Evolutionary conservation across 2,797 vertebrate genomes (phyloP), one percentile per base, ranked within the genome.

Genomic region (Pantherophis alleghaniensis): DNA sequence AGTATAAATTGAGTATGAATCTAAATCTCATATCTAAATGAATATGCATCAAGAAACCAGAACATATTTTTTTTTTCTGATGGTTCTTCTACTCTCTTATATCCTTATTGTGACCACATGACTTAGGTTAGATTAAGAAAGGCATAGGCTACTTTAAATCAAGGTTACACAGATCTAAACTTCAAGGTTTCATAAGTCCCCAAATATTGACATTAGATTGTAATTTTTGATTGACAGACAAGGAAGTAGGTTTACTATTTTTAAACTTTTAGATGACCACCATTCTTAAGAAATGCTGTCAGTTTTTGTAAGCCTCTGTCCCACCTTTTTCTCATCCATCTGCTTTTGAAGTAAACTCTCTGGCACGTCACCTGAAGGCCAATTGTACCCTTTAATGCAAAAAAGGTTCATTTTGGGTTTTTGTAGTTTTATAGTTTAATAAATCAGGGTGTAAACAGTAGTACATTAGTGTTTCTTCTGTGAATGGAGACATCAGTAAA

Each of bases 1-100:
- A 92, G 60, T 69, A 90, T 37, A 32, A 89, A 28, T 53, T 96
- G 94, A n/a, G 79, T 90, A 90, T 91, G 86, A 32, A 95, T 90
- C 91, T 94, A 93, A 53, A 88, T 14, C 12, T 91, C 86, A n/a
- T 22, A 18, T 26, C 90, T 10, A 2, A 56, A 94, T 92, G 95
- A 95, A 79, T 37, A 88, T 22, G 14, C n/a, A 79, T 22, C 16
- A 55, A 79, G 37, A 88, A 51, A 59, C 2, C 13, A 88, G 74
- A 32, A 57, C 88, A 59, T 93, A 94, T 24, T 26, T 28, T 83
- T 14, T 16, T 57, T 56, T 10, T 7, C 51, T 14, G 1, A 22
- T 32, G 18, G n/a, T 56, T 74, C 18, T 69, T n/a, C 51, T 55
- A 11, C 18, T 10, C 0, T n/a, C 16, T 90, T 13, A 69, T 18